Evolutionary conservation across 2,797 vertebrate species (phyloP).

Genomic region (Mus spretus): DNA sequence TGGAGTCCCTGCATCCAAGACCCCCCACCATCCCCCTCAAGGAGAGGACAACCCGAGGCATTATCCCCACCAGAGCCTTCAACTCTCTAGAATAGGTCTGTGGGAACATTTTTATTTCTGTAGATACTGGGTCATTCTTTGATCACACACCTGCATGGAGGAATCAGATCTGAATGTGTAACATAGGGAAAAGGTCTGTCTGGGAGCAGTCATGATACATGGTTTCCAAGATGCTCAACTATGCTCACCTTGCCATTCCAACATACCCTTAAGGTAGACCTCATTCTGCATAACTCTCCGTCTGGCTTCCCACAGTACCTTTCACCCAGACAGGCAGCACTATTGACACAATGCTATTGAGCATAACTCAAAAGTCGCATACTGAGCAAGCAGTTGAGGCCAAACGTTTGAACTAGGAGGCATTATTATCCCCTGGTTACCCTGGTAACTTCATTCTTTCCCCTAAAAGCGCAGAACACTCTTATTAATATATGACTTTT

Average conservation of each 20-base stretch:
- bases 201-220: not conserved
- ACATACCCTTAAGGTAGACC: not conserved
- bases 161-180: not conserved
- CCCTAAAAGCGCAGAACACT: not conserved
- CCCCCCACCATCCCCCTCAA: not conserved
- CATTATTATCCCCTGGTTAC: constrained; percentile 23
- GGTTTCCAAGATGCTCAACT: not conserved
- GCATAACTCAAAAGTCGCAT: not conserved
- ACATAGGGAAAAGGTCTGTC: not conserved
- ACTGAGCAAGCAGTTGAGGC: not conserved
- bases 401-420: constrained; percentile 15
- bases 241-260: not conserved
- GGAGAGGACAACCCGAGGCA: not conserved
- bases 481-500: constrained; percentile 9
- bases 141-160: not conserved
- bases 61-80: not conserved
- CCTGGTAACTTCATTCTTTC: constrained; percentile 25
- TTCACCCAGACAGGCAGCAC: fast-evolving
- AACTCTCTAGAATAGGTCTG: not conserved
- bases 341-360: not conserved
- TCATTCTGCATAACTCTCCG: not conserved
- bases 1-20: not conserved
- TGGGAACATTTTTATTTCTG: not conserved
- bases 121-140: not conserved
- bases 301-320: constrained; percentile 10